Base-by-base conservation (phyloP, 2,888 invertebrate genomes). In the Diloba caeruleocephala region DNA sequence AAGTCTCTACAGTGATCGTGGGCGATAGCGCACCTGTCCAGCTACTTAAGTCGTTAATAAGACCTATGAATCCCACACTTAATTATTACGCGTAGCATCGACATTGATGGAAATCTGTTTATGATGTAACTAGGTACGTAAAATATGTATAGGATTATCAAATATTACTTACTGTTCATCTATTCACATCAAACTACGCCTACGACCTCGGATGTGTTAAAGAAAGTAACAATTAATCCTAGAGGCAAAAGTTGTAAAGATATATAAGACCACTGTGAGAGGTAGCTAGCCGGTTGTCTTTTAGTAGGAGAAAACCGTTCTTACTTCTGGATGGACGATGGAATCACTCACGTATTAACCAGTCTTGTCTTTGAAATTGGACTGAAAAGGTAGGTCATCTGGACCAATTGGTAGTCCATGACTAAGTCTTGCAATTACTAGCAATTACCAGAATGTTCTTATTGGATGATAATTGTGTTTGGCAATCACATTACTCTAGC, bases 391-490 rank as follows among this genome's bases (percentile, higher is more conserved):
- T 54, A 52, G 49, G 52, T 51, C 71, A 54, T 19, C 31, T 19
- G 21, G n/a, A n/a, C n/a, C 17, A 48, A 51, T 26, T 33, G 19
- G 10, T 37, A 10, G 6, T 25, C 43, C 34, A 51, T 66, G 63
- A 71, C 52, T 68, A 68, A 71, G 43, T 55, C 39, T 32, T 60
- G 49, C 54, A 69, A 74, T 73, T 66, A 69, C 50, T 53, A 37
- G 39, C 59, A 66, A 72, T 72, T 72, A 72, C 66, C 31, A 23
- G 39, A 63, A 59, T 57, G 52, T 50, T 58, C 55, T 65, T 70
- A 67, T 70, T 67, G 56, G 46, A 64, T 36, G 73, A 57, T 74
- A 75, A 75, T 74, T 74, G 58, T 55, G 49, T 67, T 73, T 61
- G 51, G 70, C 62, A 70, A 72, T 56, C 55, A 33, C 51, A 46